These are phyloP conservation scores for Sialis lutaria DNA, from an alignment of 2,888 invertebrate species.

Conservation along the genomic window DNA sequence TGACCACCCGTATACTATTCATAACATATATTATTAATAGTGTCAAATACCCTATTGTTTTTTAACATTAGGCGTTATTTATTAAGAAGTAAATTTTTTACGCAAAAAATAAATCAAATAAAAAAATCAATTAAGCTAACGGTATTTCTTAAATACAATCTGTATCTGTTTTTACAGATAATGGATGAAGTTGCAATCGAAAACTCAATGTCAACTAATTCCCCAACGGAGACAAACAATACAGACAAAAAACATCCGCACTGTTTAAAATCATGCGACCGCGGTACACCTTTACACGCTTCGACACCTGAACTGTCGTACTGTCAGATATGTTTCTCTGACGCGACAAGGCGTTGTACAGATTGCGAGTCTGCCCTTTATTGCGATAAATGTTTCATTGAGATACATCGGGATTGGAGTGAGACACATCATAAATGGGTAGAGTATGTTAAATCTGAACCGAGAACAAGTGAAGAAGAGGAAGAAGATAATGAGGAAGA, in stretches of 20 bases:
- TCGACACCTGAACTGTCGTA: constrained; percentile 45
- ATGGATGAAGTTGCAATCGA: constrained; percentile 32
- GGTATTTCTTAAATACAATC: too few species aligned
- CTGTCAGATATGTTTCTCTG: constrained; percentile 75
- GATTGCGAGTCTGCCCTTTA: constrained; percentile 69
- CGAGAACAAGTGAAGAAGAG: constrained; percentile 2
- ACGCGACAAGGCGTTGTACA: constrained; percentile 52
- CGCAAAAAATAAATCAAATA: too few species aligned
- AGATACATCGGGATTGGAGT: constrained; percentile 36
- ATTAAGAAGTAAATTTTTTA: too few species aligned
- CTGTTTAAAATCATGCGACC: constrained; percentile 5
- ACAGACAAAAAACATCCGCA: constrained; percentile 3
- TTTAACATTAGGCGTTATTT: too few species aligned
- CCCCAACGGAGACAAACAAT: constrained; percentile 7
- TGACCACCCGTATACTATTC: too few species aligned
- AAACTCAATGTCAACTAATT: constrained; percentile 18
- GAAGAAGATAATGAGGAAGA: constrained; percentile 1
- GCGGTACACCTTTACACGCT: constrained; percentile 10
- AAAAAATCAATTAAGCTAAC: too few species aligned
- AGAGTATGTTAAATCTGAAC: neutral
- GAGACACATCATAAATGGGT: constrained; percentile 19
- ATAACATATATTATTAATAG: too few species aligned
- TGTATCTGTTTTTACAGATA: constrained; percentile 16
- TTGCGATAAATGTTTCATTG: constrained; percentile 55
- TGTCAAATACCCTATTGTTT: too few species aligned